phyloP scores from a whole-genome alignment of 2,888 invertebrate genomes.

The Hoplodrina ambigua region DNA sequence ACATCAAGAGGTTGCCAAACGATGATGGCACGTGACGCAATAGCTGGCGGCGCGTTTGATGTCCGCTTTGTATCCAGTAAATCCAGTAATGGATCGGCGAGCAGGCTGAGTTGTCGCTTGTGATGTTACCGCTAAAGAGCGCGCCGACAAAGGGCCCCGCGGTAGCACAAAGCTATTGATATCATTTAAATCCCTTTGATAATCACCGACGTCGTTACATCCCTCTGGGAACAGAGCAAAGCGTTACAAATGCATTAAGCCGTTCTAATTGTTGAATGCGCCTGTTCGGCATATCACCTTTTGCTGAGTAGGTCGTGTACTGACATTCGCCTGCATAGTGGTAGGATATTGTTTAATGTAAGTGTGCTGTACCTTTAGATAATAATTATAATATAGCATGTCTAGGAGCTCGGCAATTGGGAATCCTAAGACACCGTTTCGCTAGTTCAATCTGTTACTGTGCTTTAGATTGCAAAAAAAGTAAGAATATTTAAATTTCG shows the following conservation, averaged over 20 bases:
- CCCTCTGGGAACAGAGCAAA: constrained; percentile 67
- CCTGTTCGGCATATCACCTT: neutral
- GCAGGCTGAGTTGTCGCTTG: constrained; percentile 77
- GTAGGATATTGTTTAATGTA: too few relatives aligned
- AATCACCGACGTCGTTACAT: constrained; percentile 76
- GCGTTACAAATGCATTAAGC: constrained; percentile 14
- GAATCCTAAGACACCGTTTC: too few relatives aligned
- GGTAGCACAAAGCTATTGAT: constrained; percentile 88
- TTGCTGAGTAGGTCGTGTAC: neutral
- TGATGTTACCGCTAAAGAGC: constrained; percentile 78
- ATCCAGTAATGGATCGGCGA: constrained; percentile 81
- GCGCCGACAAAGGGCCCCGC: constrained; percentile 84
- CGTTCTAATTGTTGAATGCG: neutral
- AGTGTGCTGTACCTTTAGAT: too few relatives aligned
- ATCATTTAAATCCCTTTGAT: constrained; percentile 88
- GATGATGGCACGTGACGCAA: constrained; percentile 82
- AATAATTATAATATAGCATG: too few relatives aligned
- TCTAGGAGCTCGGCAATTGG: too few relatives aligned
- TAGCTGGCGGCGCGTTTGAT: constrained; percentile 82
- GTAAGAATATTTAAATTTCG: too few relatives aligned
- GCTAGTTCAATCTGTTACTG: too few relatives aligned
- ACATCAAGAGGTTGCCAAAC: constrained; percentile 65
- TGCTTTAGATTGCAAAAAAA: too few relatives aligned
- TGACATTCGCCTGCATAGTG: neutral
- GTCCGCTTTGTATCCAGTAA: constrained; percentile 76